A percentile compares a stretch with the other conserved stretches of the same genome.
These are phyloP conservation scores for Centropus bengalensis DNA, from an alignment of 2,113 vertebrate species.

Conservation along the genomic window DNA sequence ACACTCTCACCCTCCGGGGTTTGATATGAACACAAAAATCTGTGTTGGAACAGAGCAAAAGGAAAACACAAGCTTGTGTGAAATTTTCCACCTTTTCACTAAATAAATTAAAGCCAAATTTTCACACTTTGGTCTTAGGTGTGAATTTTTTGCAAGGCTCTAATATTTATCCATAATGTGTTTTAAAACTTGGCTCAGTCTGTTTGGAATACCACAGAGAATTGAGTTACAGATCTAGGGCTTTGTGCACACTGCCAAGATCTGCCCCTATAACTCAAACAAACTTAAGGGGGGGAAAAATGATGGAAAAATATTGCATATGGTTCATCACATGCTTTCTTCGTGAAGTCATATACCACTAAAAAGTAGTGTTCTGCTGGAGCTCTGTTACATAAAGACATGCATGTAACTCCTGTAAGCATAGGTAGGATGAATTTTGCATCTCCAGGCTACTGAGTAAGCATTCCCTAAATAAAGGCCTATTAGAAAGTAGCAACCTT, in stretches of 20 bases:
- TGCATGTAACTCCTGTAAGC: background rate
- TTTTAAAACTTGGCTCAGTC: constrained; percentile 49
- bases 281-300: background rate
- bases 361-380: constrained; percentile 39
- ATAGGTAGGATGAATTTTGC: constrained; percentile 11
- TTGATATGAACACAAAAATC: background rate
- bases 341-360: constrained; percentile 54
- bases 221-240: constrained; percentile 58
- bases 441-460: background rate
- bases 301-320: constrained; percentile 27
- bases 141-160: constrained; percentile 57
- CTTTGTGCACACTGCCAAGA: constrained; percentile 59
- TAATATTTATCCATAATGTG: constrained; percentile 56
- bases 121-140: constrained; percentile 64
- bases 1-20: background rate
- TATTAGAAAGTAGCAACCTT: background rate
- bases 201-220: constrained; percentile 47
- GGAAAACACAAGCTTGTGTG: constrained; percentile 50
- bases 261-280: constrained; percentile 61
- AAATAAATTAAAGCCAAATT: constrained; percentile 61
- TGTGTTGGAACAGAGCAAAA: constrained; percentile 19
- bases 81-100: constrained; percentile 62
- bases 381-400: background rate
- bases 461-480: background rate
- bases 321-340: constrained; percentile 56